Percentiles rank a stretch among this genome's conserved stretches.
Conservation (phyloP, 2,797 vertebrate species). For the Microtus agrestis region DNA sequence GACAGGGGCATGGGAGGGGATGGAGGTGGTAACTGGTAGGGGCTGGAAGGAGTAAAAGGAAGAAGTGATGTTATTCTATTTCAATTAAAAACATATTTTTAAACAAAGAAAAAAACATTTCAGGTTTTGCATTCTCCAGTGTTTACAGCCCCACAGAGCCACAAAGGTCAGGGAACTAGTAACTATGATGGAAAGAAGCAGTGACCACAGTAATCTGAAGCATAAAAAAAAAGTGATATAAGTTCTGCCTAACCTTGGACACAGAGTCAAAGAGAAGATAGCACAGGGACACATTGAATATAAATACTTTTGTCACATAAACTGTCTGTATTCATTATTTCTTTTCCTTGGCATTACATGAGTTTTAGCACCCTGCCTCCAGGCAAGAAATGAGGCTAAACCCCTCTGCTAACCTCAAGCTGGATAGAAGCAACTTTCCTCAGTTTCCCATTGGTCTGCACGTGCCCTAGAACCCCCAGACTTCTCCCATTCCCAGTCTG, state of each 20-base stretch:
- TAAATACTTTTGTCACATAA: neutral
- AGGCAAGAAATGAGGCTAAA: constrained; percentile 60
- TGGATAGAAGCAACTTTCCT: constrained; percentile 62
- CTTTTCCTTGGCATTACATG: constrained; percentile 60
- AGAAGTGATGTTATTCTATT: neutral
- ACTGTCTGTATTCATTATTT: constrained; percentile 52
- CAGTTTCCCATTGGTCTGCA: constrained; percentile 50
- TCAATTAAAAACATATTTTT: neutral
- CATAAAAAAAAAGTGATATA: neutral
- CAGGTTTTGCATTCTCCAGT: neutral
- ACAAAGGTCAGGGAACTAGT: neutral
- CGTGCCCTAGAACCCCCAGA: neutral
- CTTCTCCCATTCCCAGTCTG: neutral
- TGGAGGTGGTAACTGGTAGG: neutral
- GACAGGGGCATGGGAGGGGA: neutral
- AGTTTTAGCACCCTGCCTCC: constrained; percentile 63
- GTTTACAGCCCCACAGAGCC: neutral
- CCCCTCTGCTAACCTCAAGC: constrained; percentile 68
- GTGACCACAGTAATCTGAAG: neutral
- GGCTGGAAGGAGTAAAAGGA: too few relatives aligned
- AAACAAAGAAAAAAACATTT: neutral
- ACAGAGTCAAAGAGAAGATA: constrained; percentile 1
- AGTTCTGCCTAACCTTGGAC: neutral
- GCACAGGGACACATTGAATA: neutral
- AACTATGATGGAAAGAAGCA: neutral